phyloP scores from a whole-genome alignment of 92 coral and sea anemone genomes.

The Micromussa lordhowensis region DNA sequence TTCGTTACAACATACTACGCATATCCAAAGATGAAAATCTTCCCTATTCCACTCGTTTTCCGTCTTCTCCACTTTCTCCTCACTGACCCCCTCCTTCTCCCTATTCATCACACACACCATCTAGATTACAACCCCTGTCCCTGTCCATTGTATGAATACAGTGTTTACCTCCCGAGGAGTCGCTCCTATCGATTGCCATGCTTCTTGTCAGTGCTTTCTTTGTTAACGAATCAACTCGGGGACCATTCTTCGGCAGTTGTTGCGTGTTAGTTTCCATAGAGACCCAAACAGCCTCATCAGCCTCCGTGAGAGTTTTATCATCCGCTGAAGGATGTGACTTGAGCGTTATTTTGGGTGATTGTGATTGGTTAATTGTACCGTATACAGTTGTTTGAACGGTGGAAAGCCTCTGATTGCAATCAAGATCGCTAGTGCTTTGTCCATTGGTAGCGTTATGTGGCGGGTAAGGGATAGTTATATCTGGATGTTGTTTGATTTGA shows the following conservation, averaged over 20 bases:
- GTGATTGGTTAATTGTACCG: conserved; percentile 1
- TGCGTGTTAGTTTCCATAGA: conserved; percentile 3
- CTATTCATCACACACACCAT: background rate
- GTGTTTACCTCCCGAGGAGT: conserved; percentile 73
- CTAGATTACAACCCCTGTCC: too few relatives aligned
- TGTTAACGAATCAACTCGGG: conserved; percentile 34
- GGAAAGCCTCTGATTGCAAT: background rate
- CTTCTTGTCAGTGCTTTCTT: conserved; percentile 63
- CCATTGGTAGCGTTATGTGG: conserved; percentile 18
- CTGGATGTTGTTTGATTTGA: conserved; percentile 74
- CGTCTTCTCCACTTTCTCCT: background rate
- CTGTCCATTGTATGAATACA: background rate
- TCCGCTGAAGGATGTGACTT: conserved; percentile 30
- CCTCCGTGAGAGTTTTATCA: background rate
- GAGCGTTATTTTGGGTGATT: conserved; percentile 26
- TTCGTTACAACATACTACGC: too few relatives aligned
- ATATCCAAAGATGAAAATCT: too few relatives aligned
- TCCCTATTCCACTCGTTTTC: background rate
- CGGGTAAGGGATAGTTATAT: conserved; percentile 56
- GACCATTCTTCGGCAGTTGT: background rate
- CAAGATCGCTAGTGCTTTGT: background rate
- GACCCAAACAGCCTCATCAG: background rate
- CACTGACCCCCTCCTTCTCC: background rate
- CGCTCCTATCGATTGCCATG: conserved; percentile 63
- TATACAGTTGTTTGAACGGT: conserved; percentile 1